Conservation (phyloP, 1,140 invertebrate genomes). For the Paracyclopina nana region DNA sequence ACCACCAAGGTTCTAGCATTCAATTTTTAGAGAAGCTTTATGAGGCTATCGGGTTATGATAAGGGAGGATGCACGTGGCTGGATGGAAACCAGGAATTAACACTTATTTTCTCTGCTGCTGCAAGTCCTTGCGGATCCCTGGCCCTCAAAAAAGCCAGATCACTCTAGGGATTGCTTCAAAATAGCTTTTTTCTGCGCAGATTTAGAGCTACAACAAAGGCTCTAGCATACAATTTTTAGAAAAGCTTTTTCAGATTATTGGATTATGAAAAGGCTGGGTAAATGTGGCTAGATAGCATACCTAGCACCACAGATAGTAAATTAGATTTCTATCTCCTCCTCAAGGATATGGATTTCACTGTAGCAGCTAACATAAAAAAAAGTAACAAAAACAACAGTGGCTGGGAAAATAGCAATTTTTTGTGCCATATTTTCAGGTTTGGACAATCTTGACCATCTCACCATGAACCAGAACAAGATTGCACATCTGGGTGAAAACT, state of each 20-base stretch:
- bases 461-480: constrained; percentile 57
- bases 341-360: neutral
- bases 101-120: neutral
- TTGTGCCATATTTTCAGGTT: constrained; percentile 28
- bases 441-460: constrained; percentile 29
- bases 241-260: neutral
- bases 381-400: neutral
- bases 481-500: constrained; percentile 62
- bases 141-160: neutral
- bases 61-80: constrained; percentile 30
- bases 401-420: neutral
- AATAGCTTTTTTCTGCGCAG: neutral
- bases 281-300: neutral
- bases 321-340: neutral
- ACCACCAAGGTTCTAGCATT: no score
- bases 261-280: neutral
- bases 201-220: neutral
- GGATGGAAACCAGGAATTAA: neutral
- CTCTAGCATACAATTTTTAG: neutral
- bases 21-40: no score
- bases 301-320: neutral
- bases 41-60: no score
- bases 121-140: neutral
- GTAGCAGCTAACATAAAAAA: neutral
- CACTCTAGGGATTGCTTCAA: neutral